Evolutionary conservation across 2,888 invertebrate genomes (phyloP).

Genomic region (Graphium colonna): DNA sequence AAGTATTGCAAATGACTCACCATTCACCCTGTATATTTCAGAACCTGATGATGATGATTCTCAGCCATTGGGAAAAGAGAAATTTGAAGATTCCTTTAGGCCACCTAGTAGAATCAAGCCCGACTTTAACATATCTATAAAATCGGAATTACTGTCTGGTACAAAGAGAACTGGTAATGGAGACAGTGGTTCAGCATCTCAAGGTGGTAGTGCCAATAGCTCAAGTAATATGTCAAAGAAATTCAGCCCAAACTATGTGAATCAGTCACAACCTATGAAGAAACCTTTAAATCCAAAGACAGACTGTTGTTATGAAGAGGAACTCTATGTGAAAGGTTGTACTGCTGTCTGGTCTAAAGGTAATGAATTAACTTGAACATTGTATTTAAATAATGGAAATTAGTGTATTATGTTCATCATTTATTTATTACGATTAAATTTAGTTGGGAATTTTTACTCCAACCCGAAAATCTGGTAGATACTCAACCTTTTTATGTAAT

Average conservation of each 20-base stretch:
- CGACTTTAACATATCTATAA: slow-evolving; percentile 71
- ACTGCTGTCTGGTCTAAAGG: slow-evolving; percentile 91
- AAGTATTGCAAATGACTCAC: too few species aligned
- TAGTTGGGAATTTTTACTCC: too few species aligned
- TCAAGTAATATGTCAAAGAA: slow-evolving; percentile 72
- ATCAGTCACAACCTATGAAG: slow-evolving; percentile 37
- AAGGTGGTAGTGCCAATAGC: slow-evolving; percentile 64
- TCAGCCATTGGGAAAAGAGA: slow-evolving; percentile 49
- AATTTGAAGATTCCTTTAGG: slow-evolving; percentile 63
- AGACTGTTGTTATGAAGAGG: slow-evolving; percentile 86
- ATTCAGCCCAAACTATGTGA: slow-evolving; percentile 51
- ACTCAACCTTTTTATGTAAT: too few species aligned
- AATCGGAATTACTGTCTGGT: slow-evolving; percentile 56
- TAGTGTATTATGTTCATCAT: too few species aligned
- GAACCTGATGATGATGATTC: slow-evolving; percentile 43
- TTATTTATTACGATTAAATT: too few species aligned
- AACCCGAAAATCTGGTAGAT: too few species aligned
- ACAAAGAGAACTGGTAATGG: slow-evolving; percentile 50
- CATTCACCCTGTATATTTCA: too few species aligned
- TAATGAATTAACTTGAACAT: too few species aligned
- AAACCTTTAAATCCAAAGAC: slow-evolving; percentile 60
- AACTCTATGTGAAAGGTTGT: slow-evolving; percentile 91
- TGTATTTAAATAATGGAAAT: too few species aligned
- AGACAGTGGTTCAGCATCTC: slow-evolving; percentile 49
- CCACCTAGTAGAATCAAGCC: slow-evolving; percentile 63